These are phyloP conservation scores for Cyphomyrus plagiostoma DNA, from an alignment of 2,113 vertebrate genomes.

Conservation along the genomic window DNA sequence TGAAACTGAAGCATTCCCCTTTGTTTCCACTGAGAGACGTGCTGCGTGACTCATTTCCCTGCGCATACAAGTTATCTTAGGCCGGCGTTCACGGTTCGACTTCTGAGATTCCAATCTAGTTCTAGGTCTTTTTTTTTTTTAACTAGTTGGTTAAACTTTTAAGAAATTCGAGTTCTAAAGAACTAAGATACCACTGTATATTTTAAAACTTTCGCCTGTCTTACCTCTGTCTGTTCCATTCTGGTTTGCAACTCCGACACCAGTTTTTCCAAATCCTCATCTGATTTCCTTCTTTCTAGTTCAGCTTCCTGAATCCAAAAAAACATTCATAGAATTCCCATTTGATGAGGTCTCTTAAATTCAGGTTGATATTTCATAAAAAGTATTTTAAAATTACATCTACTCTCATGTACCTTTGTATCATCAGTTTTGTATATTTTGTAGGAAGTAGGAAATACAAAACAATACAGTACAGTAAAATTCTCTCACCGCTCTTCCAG, in stretches of 20 bases:
- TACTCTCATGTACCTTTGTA: background rate
- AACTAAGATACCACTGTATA: background rate
- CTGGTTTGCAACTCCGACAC: constrained; percentile 93
- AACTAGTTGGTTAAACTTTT: too few relatives aligned
- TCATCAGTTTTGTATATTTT: background rate
- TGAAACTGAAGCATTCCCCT: too few relatives aligned
- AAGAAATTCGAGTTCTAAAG: too few relatives aligned
- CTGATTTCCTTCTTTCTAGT: constrained; percentile 67
- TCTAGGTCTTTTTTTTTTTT: too few relatives aligned
- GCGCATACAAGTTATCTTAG: too few relatives aligned
- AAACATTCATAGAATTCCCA: background rate
- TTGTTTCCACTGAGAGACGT: too few relatives aligned
- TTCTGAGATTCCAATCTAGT: too few relatives aligned
- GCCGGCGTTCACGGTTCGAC: too few relatives aligned
- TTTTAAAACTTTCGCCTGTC: background rate
- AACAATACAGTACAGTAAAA: background rate
- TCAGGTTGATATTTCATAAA: background rate
- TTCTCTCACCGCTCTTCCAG: constrained; percentile 71
- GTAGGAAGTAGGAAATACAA: background rate
- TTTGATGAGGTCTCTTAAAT: background rate
- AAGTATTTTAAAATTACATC: background rate
- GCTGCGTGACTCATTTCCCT: too few relatives aligned
- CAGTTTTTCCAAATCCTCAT: constrained; percentile 80
- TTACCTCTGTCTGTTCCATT: constrained; percentile 89
- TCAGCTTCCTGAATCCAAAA: constrained; percentile 70